Evolutionary conservation across 2,113 vertebrate genomes (phyloP).

Genomic region (Lates calcarifer): DNA sequence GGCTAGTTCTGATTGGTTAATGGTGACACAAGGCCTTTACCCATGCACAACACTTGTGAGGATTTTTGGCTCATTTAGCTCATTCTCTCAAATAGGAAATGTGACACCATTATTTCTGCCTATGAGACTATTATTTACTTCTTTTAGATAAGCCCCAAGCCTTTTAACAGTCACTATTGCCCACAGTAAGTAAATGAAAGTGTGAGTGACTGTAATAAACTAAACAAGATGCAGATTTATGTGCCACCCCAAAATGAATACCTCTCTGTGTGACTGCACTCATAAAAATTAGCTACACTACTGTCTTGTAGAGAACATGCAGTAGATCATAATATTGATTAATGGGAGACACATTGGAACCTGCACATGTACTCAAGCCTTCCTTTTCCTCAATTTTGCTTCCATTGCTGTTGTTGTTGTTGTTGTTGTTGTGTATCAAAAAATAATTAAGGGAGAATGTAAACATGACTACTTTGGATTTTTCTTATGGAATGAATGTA

Average conservation of each 20-base stretch:
- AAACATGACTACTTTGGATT: conserved; percentile 54
- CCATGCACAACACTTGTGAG: not conserved
- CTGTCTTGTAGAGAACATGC: not conserved
- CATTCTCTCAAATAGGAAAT: not conserved
- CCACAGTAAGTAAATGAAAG: not conserved
- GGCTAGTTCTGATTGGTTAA: not conserved
- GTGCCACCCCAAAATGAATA: not conserved
- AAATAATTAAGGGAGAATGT: conserved; percentile 10
- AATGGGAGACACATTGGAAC: not conserved
- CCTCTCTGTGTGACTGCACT: not conserved
- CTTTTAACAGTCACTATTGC: conserved; percentile 20
- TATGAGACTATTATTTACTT: not conserved
- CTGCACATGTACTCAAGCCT: not conserved
- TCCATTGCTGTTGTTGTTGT: not conserved
- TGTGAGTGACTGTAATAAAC: not conserved
- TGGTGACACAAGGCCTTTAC: not conserved
- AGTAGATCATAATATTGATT: not conserved
- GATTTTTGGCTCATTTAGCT: not conserved
- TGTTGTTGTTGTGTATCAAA: not conserved
- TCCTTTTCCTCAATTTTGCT: no score
- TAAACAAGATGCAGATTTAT: not conserved
- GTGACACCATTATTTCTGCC: conserved; percentile 1
- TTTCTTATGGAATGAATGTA: conserved; percentile 14
- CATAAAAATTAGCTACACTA: not conserved
- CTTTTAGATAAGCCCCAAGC: not conserved